Conservation (phyloP, 2,797 vertebrate species). For the Catamblyrhynchus diadema region DNA sequence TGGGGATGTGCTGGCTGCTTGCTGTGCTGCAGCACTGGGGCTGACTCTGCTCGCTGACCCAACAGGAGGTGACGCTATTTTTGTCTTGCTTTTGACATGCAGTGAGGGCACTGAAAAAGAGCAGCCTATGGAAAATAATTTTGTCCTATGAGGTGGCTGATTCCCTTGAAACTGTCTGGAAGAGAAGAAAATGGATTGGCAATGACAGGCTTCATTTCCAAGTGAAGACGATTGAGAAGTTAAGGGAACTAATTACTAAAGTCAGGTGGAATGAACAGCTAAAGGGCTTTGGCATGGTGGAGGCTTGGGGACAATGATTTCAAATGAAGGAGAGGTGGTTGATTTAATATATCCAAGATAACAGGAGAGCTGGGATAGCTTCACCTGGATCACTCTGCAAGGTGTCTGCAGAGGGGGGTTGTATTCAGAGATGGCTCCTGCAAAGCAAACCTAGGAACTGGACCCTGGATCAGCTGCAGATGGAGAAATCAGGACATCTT, state of each 20-base stretch:
- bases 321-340: not conserved
- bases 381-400: not conserved
- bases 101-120: not conserved
- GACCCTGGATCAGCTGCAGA: not conserved
- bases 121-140: slow-evolving; percentile 4
- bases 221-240: not conserved
- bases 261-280: not conserved
- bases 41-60: not conserved
- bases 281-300: not conserved
- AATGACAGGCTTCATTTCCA: not conserved
- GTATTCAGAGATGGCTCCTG: not conserved
- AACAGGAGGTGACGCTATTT: slow-evolving; percentile 47
- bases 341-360: not conserved
- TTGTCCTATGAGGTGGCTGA: not conserved
- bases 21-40: not conserved
- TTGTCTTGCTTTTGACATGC: not conserved
- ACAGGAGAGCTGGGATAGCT: not conserved
- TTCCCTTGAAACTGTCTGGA: not conserved
- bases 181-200: not conserved
- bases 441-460: not conserved
- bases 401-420: not conserved
- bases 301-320: not conserved
- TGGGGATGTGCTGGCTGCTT: not conserved
- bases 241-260: not conserved
- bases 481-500: not conserved